A percentile compares a stretch with the other conserved stretches of the same genome.
Conservation (phyloP, 2,888 invertebrate species). For the Abrostola triplasia region DNA sequence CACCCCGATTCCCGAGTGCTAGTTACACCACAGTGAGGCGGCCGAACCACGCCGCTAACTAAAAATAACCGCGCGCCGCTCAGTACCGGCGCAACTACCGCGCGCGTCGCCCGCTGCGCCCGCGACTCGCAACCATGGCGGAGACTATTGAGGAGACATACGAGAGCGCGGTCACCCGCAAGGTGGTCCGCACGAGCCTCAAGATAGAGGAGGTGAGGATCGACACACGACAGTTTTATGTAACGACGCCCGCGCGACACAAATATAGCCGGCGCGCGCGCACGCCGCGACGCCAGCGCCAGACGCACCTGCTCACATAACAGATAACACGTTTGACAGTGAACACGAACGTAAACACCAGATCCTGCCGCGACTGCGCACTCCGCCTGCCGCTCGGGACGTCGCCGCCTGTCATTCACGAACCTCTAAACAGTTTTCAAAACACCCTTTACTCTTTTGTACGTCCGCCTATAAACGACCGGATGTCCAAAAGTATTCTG, state of each 20-base stretch:
- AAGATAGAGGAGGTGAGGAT: conserved; percentile 92
- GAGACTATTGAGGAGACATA: conserved; percentile 91
- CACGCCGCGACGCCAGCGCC: conserved; percentile 68
- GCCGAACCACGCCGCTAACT: conserved; percentile 77
- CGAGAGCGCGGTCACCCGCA: conserved; percentile 91
- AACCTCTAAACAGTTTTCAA: conserved; percentile 27
- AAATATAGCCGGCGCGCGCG: conserved; percentile 75
- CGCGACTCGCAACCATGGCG: conserved; percentile 88
- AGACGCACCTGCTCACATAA: conserved; percentile 83
- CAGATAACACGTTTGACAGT: conserved; percentile 84
- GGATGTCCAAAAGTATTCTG: conserved; percentile 75
- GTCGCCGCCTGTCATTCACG: conserved; percentile 48
- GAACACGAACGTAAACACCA: conserved; percentile 83
- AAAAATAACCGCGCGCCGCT: conserved; percentile 83
- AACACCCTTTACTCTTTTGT: conserved; percentile 54
- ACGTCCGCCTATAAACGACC: conserved; percentile 65
- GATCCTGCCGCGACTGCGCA: conserved; percentile 55
- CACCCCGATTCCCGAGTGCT: conserved; percentile 69
- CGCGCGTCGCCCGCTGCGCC: conserved; percentile 85
- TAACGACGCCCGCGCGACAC: conserved; percentile 81
- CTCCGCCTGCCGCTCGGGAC: conserved; percentile 40
- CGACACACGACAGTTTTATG: conserved; percentile 80
- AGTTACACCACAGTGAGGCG: conserved; percentile 59
- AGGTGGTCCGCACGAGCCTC: conserved; percentile 91
- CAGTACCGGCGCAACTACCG: conserved; percentile 85